Evolutionary conservation across 2,888 invertebrate genomes (phyloP).

Genomic region (Dexiosoma caninum): DNA sequence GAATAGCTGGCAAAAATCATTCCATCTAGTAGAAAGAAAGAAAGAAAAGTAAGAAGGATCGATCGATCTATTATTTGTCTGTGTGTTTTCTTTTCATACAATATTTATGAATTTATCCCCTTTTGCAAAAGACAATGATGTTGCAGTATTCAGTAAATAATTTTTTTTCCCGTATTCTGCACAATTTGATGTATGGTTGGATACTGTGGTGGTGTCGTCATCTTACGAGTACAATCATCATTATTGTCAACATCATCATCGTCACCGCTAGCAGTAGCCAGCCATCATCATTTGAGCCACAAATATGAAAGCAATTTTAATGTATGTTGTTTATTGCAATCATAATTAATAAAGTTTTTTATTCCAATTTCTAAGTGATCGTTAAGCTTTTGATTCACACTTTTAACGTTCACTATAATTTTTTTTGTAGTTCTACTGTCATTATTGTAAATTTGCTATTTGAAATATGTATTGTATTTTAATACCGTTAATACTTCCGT

Average conservation of each 20-base stretch:
- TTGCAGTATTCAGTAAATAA: slow-evolving; percentile 20
- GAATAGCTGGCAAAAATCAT: slow-evolving; percentile 28
- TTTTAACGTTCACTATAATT: slow-evolving; percentile 28
- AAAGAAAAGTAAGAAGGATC: slow-evolving; percentile 10
- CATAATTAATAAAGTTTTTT: slow-evolving; percentile 53
- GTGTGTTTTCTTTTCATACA: not conserved
- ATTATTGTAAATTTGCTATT: slow-evolving; percentile 6
- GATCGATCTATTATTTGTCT: slow-evolving; percentile 47
- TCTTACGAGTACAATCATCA: slow-evolving; percentile 41
- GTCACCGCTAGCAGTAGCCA: slow-evolving; percentile 26
- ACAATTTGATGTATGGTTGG: slow-evolving; percentile 24
- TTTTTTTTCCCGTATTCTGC: not conserved
- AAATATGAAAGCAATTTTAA: slow-evolving; percentile 41
- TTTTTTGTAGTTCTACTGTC: not conserved
- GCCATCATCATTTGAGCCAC: slow-evolving; percentile 11
- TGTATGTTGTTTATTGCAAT: slow-evolving; percentile 53
- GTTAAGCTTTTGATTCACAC: slow-evolving; percentile 60
- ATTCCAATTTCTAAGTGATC: slow-evolving; percentile 47
- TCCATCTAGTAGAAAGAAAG: not conserved
- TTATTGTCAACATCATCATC: slow-evolving; percentile 9
- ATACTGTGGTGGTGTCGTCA: slow-evolving; percentile 33
- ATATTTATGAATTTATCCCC: not conserved
- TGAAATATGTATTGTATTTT: slow-evolving; percentile 29
- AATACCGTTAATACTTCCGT: slow-evolving; percentile 54
- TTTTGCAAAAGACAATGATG: slow-evolving; percentile 21